phyloP scores from a whole-genome alignment of 2,113 vertebrate genomes.

The Pelmatolapia mariae region DNA sequence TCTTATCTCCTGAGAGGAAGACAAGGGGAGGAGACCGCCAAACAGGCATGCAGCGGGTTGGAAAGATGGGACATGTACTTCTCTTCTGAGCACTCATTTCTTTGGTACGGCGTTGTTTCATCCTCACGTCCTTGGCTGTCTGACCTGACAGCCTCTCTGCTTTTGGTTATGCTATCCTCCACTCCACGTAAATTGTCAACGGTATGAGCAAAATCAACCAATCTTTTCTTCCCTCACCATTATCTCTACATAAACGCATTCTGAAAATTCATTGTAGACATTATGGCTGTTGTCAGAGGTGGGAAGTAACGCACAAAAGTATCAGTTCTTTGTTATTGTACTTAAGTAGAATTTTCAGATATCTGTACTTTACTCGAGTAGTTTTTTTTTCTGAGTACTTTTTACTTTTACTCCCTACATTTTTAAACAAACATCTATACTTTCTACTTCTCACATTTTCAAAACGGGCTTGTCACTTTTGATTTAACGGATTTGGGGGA shows the following conservation, averaged over 20 bases:
- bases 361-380: neutral
- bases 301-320: neutral
- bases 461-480: neutral
- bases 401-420: neutral
- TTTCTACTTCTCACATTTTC: neutral
- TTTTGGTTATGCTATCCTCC: neutral
- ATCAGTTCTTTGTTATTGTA: neutral
- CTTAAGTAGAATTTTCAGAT: neutral
- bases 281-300: neutral
- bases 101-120: neutral
- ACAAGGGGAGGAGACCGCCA: neutral
- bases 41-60: neutral
- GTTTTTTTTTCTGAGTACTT: neutral
- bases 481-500: neutral
- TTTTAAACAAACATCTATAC: neutral
- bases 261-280: neutral
- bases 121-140: neutral
- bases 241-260: neutral
- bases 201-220: neutral
- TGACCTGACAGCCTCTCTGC: constrained; percentile 1
- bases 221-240: neutral
- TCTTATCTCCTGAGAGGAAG: constrained; percentile 17
- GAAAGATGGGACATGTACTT: neutral
- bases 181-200: neutral
- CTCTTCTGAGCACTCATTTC: neutral